Evolutionary conservation across 2,888 invertebrate species (phyloP), one percentile per base, ranked within the genome.

Genomic region (Plebejus melissa): DNA sequence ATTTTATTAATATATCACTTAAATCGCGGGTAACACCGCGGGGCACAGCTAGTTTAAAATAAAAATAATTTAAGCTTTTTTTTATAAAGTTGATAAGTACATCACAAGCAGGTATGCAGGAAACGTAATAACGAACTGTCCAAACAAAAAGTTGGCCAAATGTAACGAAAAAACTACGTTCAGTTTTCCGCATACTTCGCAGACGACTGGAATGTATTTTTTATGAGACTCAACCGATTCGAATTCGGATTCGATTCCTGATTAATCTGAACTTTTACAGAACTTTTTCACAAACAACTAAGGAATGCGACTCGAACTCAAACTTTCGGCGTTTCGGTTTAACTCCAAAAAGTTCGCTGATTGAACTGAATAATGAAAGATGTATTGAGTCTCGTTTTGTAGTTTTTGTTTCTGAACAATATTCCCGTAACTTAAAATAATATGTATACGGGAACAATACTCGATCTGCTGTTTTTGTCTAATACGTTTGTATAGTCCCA

Each of bases 241-340:
- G 36, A 36, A 65, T 13, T 65, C 32, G 32, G 65, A 36, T 65
- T 28, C 65, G 65, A 46, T 71, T 71, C 46, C 71, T 71, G 71
- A 71, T 71, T 71, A 71, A 71, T 71, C 71, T 71, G 46, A 71
- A 71, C 71, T 71, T 71, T 71, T 71, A 28, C 46, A 13, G 11
- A 22, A 71, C 13, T 65, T 36, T 54, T 16, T 65, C 32, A 13
- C 65, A 65, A 65, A 65, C 65, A 65, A 65, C 65, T 36, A 32
- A 65, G 65, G 65, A 32, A 65, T 65, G 65, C 65, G 65, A 58
- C 58, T 58, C 57, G 5, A 32, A 32, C 32, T 32, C 65, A 13
- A 65, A 65, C 65, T 28, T 60, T 13, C 32, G 65, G 65, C 13
- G 32, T 65, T 65, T 65, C 65, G 65, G 65, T 32, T 65, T 65